phyloP scores from a whole-genome alignment of 2,797 vertebrate species.

The Chiroxiphia lanceolata region DNA sequence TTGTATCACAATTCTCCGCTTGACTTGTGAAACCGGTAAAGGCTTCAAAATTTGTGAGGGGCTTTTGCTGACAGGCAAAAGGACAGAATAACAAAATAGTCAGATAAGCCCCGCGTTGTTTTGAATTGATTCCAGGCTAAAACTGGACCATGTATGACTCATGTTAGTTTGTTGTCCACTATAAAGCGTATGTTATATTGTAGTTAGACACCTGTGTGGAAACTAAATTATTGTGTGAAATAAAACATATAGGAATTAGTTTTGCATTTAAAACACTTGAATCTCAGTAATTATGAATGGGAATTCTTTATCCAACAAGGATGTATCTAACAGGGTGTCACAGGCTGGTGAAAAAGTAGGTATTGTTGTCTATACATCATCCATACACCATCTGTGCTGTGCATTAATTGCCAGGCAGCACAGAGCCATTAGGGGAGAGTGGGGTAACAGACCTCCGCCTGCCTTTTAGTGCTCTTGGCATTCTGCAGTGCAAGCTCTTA shows the following conservation, averaged over 20 bases:
- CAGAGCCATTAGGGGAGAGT: not conserved
- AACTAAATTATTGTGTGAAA: not conserved
- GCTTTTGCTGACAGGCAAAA: not conserved
- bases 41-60: not conserved
- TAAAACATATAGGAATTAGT: not conserved
- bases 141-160: not conserved
- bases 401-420: not conserved
- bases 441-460: not conserved
- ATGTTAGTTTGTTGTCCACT: not conserved
- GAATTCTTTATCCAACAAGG: not conserved
- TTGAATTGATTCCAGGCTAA: not conserved
- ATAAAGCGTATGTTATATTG: not conserved
- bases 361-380: not conserved
- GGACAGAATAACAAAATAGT: not conserved
- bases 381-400: not conserved
- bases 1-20: not conserved
- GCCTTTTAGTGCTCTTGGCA: not conserved
- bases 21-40: not conserved
- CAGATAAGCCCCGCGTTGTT: fast-evolving
- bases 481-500: not conserved
- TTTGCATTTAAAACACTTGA: not conserved
- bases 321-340: not conserved
- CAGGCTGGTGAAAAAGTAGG: not conserved
- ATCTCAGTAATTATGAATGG: not conserved
- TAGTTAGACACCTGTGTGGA: not conserved